Base-by-base conservation (phyloP, 2,113 vertebrate species). In the Mystacornis crossleyi region DNA sequence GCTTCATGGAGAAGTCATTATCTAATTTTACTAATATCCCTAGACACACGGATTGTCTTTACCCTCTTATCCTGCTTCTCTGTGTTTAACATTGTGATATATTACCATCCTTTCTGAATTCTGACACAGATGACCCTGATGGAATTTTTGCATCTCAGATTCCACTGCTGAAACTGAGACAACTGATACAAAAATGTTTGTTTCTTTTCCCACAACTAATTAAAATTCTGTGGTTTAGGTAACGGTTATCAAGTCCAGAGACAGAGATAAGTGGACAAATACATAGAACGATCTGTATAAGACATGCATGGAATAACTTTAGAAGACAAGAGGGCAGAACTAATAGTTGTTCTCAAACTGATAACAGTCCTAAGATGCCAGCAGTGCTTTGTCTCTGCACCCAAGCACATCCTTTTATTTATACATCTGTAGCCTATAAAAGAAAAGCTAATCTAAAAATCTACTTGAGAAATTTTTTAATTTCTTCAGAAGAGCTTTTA, bases 141-240 rank as follows among this genome's bases (percentile, higher is more conserved):
- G 95, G 75, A 97, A 97, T 97, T 96, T 97, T 97, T 62, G 54
- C 93, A 96, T 95, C 94, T 94, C 90, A 34, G 38, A 97, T 61
- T 95, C 89, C 85, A 93, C 95, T 70, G 51, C 91, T 95, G 88
- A 96, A 97, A 97, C 21, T 81, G 62, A 95, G 86, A 94, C 94
- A 95, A 97, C 85, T 62, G 94, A 92, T 97, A 90, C 57, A 92
- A 66, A 97, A 91, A 61, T 90, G 88, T 50, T 93, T 91, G 81
- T 97, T 97, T 95, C 77, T 97, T 97, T 97, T 95, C 96, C 79
- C 70, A 90, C 43, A 74, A 90, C 91, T 98, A 98, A 97, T 98
- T 98, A 98, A 96, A 97, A 97, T 97, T 97, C 96, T 93, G 83
- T n/a, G 34, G 81, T 97, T 93, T 97, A 97, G 92, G 89, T 96